Evolutionary conservation across 2,888 invertebrate genomes (phyloP).

Genomic region (Drosophila melanocephala): DNA sequence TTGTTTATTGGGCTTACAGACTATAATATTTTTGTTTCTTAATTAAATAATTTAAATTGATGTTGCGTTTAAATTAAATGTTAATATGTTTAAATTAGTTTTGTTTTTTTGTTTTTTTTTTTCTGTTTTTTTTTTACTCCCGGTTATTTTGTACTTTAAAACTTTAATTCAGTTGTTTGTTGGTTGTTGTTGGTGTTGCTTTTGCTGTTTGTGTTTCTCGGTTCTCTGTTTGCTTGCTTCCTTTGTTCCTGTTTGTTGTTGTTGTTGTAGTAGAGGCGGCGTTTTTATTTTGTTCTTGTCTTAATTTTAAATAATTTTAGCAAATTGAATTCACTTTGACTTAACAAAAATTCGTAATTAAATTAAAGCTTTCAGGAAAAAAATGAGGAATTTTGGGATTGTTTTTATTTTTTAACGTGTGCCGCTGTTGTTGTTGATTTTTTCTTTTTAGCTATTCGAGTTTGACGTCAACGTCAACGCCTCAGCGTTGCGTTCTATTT

Average conservation of each 20-base stretch:
- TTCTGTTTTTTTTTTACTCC: constrained; percentile 72
- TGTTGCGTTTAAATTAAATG: constrained; percentile 76
- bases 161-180: constrained; percentile 84
- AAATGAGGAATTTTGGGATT: constrained; percentile 78
- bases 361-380: constrained; percentile 79
- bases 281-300: constrained; percentile 50
- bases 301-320: constrained; percentile 70
- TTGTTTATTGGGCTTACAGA: constrained; percentile 38
- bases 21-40: constrained; percentile 60
- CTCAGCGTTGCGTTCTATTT: constrained; percentile 48
- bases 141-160: constrained; percentile 84
- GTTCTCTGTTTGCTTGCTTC: constrained; percentile 55
- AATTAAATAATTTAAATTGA: constrained; percentile 76
- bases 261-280: constrained; percentile 61
- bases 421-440: constrained; percentile 35
- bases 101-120: constrained; percentile 48
- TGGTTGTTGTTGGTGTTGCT: constrained; percentile 66
- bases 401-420: constrained; percentile 53
- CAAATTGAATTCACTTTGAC: constrained; percentile 78
- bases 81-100: constrained; percentile 67
- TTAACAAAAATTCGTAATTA: constrained; percentile 80
- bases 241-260: constrained; percentile 59
- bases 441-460: constrained; percentile 60
- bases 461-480: constrained; percentile 62
- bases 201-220: constrained; percentile 60